Conservation (phyloP, 1,140 invertebrate species). For the Zophobas morio region DNA sequence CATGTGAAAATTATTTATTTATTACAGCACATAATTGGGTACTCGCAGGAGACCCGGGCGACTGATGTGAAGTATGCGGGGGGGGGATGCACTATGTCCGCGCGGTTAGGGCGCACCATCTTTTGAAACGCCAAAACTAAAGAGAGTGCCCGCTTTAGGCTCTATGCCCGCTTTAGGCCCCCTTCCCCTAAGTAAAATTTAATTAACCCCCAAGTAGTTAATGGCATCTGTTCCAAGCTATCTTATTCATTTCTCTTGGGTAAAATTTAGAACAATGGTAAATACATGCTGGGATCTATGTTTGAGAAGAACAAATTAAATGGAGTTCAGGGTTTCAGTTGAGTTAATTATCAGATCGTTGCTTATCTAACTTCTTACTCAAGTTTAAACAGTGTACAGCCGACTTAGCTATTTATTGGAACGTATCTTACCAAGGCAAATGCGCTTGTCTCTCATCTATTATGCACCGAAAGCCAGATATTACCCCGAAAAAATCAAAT, state of each 20-base stretch:
- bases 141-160: too few species aligned
- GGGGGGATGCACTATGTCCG: too few species aligned
- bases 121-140: too few species aligned
- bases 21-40: too few species aligned
- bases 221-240: slow-evolving; percentile 42
- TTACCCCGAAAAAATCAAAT: slow-evolving; percentile 14
- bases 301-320: slow-evolving; percentile 49
- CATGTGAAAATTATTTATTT: too few species aligned
- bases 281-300: slow-evolving; percentile 45
- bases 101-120: too few species aligned
- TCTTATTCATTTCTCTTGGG: slow-evolving; percentile 47
- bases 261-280: slow-evolving; percentile 49
- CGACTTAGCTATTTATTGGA: slow-evolving; percentile 13
- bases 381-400: slow-evolving; percentile 42
- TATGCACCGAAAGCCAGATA: slow-evolving; percentile 10
- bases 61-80: too few species aligned
- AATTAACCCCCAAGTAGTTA: slow-evolving; percentile 43
- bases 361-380: slow-evolving; percentile 45
- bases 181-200: slow-evolving; percentile 23
- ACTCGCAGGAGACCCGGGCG: too few species aligned
- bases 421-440: not conserved
- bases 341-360: slow-evolving; percentile 49
- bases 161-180: too few species aligned
- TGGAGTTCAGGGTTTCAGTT: slow-evolving; percentile 41
- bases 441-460: slow-evolving; percentile 18